phyloP scores from a whole-genome alignment of 2,113 vertebrate species.

The Sinosuthora webbiana region DNA sequence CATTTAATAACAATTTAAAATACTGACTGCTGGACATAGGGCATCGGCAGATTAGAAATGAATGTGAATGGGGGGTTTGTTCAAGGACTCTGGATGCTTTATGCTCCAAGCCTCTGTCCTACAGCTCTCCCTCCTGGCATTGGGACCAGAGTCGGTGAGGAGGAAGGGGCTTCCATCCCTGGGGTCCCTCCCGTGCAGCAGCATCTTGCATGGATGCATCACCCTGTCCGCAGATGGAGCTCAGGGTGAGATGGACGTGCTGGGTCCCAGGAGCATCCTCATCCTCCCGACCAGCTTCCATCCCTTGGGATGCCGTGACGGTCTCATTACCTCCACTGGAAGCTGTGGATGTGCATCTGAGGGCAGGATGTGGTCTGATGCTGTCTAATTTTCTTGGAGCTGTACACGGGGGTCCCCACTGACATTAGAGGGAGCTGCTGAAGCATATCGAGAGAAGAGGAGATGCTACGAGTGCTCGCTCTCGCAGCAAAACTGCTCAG shows the following conservation, averaged over 20 bases:
- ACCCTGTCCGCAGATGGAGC: accelerated
- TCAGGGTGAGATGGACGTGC: not conserved
- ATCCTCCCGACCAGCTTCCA: not conserved
- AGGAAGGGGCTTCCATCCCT: not conserved
- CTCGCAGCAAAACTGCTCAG: slow-evolving; percentile 18
- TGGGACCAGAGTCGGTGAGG: accelerated
- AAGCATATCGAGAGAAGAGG: slow-evolving; percentile 6
- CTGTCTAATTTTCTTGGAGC: slow-evolving; percentile 39
- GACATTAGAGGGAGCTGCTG: slow-evolving; percentile 37
- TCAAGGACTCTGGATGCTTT: slow-evolving; percentile 29
- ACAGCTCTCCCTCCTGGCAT: not conserved
- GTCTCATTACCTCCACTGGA: slow-evolving; percentile 14
- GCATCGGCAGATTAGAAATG: slow-evolving; percentile 40
- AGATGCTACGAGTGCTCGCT: not conserved
- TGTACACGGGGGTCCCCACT: slow-evolving; percentile 17
- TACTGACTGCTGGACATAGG: slow-evolving; percentile 59
- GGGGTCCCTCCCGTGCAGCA: not conserved
- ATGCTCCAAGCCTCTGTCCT: not conserved
- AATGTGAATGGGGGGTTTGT: not conserved
- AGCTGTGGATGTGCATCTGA: not conserved
- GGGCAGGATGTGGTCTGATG: slow-evolving; percentile 7
- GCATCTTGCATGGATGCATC: not conserved
- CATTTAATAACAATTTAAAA: slow-evolving; percentile 72
- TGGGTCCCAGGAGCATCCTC: not conserved
- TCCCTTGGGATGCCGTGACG: not conserved